Evolutionary conservation across 2,797 vertebrate genomes (phyloP).

Genomic region (Halcyon chelicuti): DNA sequence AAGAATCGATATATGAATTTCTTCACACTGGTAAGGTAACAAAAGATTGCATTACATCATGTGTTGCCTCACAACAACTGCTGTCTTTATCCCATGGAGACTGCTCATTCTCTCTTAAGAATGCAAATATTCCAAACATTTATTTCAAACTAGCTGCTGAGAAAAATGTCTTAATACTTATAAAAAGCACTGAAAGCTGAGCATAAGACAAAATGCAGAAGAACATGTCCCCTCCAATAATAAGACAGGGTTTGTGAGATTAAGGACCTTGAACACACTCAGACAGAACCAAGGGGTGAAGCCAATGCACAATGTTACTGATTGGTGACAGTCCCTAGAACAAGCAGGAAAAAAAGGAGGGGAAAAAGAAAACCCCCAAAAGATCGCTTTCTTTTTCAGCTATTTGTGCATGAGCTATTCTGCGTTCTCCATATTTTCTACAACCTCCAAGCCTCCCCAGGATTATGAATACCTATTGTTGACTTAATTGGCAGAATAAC

Average conservation of each 20-base stretch:
- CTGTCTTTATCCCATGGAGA: background rate
- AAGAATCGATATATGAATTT: background rate
- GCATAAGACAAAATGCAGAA: background rate
- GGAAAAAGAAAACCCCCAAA: background rate
- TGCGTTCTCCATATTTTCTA: constrained; percentile 16
- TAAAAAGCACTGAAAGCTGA: background rate
- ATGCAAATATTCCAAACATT: background rate
- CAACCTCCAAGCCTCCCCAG: constrained; percentile 9
- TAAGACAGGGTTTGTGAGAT: background rate
- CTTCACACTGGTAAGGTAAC: background rate
- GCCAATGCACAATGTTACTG: background rate
- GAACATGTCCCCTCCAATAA: background rate
- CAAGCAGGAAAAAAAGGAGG: background rate
- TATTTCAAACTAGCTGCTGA: background rate
- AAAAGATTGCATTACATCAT: background rate
- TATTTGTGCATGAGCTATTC: constrained; percentile 20
- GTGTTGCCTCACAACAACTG: background rate
- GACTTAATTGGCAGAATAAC: constrained; percentile 54
- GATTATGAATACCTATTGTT: constrained; percentile 63
- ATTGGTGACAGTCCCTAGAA: background rate
- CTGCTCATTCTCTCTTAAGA: background rate
- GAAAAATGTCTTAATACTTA: background rate
- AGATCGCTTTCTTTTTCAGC: background rate
- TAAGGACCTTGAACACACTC: background rate
- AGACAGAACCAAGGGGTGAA: background rate